Base-by-base conservation (phyloP, 2,888 invertebrate genomes). In the Digitonthophagus gazella region DNA sequence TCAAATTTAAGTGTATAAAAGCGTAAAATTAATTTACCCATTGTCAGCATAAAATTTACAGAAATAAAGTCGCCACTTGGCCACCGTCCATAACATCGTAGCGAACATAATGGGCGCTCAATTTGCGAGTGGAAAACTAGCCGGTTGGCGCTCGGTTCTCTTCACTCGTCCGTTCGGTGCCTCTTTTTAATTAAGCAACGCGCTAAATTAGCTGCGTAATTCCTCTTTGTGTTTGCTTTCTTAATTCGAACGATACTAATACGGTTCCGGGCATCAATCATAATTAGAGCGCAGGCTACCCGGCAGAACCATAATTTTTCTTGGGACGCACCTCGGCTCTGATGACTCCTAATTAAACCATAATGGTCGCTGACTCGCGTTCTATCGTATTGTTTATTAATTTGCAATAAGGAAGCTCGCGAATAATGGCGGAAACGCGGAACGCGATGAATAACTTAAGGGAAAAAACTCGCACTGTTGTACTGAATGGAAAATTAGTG, bases 301-400 rank as follows among this genome's bases (percentile, higher is more conserved):
- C 58, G 58, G 22, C 44, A 6, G 58, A 15, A 67, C 69, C 67
- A 70, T 71, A 71, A 68, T 68, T 71, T 69, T 70, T 69, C 67
- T 44, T 11, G 11, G 28, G 11, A 44, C 64, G 71, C 67, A 61
- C 68, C 57, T 64, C 74, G 73, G 73, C 72, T 73, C 73, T 74
- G 73, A 77, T 76, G 74, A 77, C 74, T 72, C 69, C 67, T 75
- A 78, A 77, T 78, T 77, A 77, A 72, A 67, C 58, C 66, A 65
- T 68, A 70, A 70, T 70, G 65, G 65, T 69, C 68, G 66, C 68
- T 70, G 70, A 71, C 70, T 66, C 68, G 66, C 58, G 68, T 70
- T 70, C 67, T 70, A 70, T 67, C 58, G 20, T 65, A 67, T 67
- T 70, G 65, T 65, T 67, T 70, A 65, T 64, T 67, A 70, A 67